phyloP scores from a whole-genome alignment of 1,140 invertebrate genomes.

The Zaprionus kolodkinae region DNA sequence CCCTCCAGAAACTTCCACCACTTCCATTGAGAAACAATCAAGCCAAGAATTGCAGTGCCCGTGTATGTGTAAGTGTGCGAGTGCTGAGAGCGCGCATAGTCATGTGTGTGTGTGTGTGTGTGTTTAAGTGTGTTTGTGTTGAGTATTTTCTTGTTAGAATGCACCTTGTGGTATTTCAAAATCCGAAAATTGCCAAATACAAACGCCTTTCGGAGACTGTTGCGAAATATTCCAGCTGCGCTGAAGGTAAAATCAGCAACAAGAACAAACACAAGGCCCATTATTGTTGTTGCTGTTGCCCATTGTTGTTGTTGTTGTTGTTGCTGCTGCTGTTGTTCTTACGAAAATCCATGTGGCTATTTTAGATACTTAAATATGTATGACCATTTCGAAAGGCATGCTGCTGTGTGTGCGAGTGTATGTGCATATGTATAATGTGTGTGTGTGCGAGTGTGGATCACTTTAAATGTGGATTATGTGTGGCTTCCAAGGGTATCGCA shows the following conservation, averaged over 20 bases:
- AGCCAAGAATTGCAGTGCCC: conserved; percentile 67
- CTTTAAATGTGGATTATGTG: conserved; percentile 60
- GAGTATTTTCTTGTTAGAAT: conserved; percentile 70
- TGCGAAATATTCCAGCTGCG: conserved; percentile 81
- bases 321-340: conserved; percentile 40
- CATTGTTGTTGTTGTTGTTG: conserved; percentile 6
- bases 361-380: conserved; percentile 58
- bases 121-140: conserved; percentile 29
- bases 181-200: conserved; percentile 80
- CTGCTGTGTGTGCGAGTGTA: conserved; percentile 46
- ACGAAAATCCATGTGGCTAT: conserved; percentile 64
- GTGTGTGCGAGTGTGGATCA: conserved; percentile 48
- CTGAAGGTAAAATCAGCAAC: conserved; percentile 68
- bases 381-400: conserved; percentile 48
- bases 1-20: conserved; percentile 45
- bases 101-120: conserved; percentile 7
- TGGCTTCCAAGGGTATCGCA: conserved; percentile 47
- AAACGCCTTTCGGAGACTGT: conserved; percentile 69
- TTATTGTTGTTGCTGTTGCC: conserved; percentile 41
- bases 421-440: conserved; percentile 36
- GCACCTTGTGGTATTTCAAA: conserved; percentile 82
- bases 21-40: conserved; percentile 70
- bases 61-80: conserved; percentile 33
- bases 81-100: conserved; percentile 40
- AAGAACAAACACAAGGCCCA: conserved; percentile 55